Percentiles rank a stretch among this genome's conserved stretches.
Evolutionary conservation across 2,888 invertebrate genomes (phyloP).

Genomic region (Sycophila texana): DNA sequence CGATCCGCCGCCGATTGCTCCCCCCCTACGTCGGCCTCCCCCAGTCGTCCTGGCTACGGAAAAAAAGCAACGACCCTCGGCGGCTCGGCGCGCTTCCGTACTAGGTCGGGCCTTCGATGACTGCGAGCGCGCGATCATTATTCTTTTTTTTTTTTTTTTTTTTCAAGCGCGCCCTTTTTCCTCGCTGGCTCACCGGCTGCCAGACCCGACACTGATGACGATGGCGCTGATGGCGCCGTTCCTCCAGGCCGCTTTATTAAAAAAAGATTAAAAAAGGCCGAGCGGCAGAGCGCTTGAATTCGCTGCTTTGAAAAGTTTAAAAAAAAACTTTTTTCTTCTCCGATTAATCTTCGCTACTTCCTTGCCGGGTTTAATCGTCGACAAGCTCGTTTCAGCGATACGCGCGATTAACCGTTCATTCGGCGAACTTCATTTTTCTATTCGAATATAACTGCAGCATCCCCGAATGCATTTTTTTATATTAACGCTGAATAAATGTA

Average conservation of each 20-base stretch:
- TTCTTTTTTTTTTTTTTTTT: conserved; percentile 45
- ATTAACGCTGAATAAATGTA: no score
- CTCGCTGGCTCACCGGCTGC: neutral
- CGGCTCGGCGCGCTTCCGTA: conserved; percentile 44
- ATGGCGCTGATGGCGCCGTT: conserved; percentile 51
- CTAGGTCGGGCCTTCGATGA: conserved; percentile 43
- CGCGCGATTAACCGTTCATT: no score
- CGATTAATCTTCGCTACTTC: no score
- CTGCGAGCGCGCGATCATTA: conserved; percentile 50
- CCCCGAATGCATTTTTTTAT: no score
- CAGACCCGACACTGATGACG: conserved; percentile 15
- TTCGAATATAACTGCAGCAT: no score
- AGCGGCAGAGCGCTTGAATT: no score
- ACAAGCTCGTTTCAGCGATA: no score
- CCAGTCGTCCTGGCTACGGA: neutral
- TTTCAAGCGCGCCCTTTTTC: conserved; percentile 14
- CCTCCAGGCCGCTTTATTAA: neutral
- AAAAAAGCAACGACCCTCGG: conserved; percentile 46
- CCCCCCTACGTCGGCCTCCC: conserved; percentile 40
- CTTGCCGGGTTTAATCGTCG: no score
- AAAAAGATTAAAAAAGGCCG: no score
- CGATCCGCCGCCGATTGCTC: conserved; percentile 59
- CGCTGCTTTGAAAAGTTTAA: no score
- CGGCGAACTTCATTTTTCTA: no score
- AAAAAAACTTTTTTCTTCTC: no score